Base-by-base conservation (phyloP, 2,888 invertebrate genomes). In the Chymomyza caudatula region DNA sequence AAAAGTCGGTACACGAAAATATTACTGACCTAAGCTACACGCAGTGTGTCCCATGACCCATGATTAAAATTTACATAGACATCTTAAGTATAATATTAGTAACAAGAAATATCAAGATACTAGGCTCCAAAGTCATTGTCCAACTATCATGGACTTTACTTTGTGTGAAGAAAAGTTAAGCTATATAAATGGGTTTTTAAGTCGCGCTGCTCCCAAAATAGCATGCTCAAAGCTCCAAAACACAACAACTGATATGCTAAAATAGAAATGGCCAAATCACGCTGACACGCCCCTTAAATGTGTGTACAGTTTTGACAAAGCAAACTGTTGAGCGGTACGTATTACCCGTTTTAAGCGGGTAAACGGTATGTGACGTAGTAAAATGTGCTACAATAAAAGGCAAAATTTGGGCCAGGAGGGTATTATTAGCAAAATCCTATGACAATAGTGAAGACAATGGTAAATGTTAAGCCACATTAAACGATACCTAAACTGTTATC, bases 151-250 rank as follows among this genome's bases (percentile, higher is more conserved):
- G 53, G 0, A n/a, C n/a, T n/a, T n/a, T n/a, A n/a, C n/a, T n/a
- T n/a, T n/a, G n/a, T n/a, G n/a, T n/a, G n/a, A n/a, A 1, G n/a
- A 23, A 20, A 6, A 51, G 15, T 47, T 67, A 74, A 80, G 65
- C 47, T 69, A 65, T 70, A 80, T 61, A 29, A 71, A 80, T 76
- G 60, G 71, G 62, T 77, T 83, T 80, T 80, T 80, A 78, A 80
- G 29, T 60, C 11, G 76, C 51, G 2, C 23, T 2, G 8, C 19
- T 13, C 17, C 51, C 6, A 51, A 51, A 51, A 51, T 51, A 51
- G 51, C 4, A 17, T 51, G 17, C 11, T 2, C 37, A 4, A 17
- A 44, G 62, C 44, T 4, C n/a, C 78, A 77, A 74, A 77, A 73
- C 83, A 69, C n/a, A 67, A 15, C 44, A n/a, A 51, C 54, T 22